Base-by-base conservation (phyloP, 2,113 vertebrate species). In the Cyprinodon variegatus region DNA sequence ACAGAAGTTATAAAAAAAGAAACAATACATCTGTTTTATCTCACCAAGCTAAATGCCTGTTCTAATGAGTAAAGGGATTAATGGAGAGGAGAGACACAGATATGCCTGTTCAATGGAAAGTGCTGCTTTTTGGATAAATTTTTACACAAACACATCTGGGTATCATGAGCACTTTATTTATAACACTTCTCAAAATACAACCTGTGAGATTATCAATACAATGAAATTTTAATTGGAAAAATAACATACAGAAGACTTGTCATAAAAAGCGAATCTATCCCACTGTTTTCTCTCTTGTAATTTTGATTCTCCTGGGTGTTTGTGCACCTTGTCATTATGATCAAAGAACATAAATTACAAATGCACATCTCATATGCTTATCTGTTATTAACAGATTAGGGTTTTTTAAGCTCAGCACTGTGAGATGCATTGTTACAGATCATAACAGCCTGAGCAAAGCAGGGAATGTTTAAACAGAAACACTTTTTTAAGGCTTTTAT, bases 271-370 rank as follows among this genome's bases (percentile, higher is more conserved):
- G 39, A 81, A 64, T 36, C 9, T 68, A 61, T 85, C 60, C 77
- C 63, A 72, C 46, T 76, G 68, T 82, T 79, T 29, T 61, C 65
- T 81, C 74, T 77, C 53, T 74, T 66, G 75, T 65, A 70, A 72
- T 77, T 78, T 9, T 60, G 81, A 87, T 83, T 82, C 84, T 78
- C 84, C 48, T 48, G 76, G 76, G 87, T 65, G 78, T 87, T 79
- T 53, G 41, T 73, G 76, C 79, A 78, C 65, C 81, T 86, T 83
- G 83, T 86, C 83, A 84, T 81, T 84, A 70, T 62, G 72, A 90
- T 84, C 87, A 90, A 84, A 84, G 83, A 90, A 85, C 90, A 89
- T 86, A 87, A 86, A 86, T 91, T 84, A 79, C 74, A 72, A 85
- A 83, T 70, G 70, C 65, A 62, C 82, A 81, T 81, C 79, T 82